Conservation (phyloP, 30 jellyfish, hydroid and myxozoan species). For the Sanderia malayensis region DNA sequence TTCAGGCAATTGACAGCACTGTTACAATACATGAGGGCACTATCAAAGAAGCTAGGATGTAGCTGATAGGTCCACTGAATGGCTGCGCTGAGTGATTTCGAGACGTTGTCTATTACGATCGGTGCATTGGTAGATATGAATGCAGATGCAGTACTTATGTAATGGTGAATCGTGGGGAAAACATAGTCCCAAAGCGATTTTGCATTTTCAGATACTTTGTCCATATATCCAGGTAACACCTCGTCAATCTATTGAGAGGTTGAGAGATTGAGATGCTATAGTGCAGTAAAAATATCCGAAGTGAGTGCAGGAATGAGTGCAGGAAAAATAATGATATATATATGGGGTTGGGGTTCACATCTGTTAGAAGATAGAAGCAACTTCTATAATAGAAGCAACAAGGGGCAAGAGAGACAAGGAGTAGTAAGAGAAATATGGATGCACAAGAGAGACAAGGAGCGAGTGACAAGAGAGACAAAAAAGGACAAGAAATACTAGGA, state of each 20-base stretch:
- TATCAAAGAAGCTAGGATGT: conserved; percentile 64
- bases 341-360: background rate
- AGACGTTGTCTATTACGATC: conserved; percentile 37
- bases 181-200: conserved; percentile 3
- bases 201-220: conserved; percentile 24
- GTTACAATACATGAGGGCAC: conserved; percentile 13
- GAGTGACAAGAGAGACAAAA: no score
- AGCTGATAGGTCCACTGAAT: conserved; percentile 43
- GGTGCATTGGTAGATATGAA: conserved; percentile 46
- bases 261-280: no score
- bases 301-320: background rate
- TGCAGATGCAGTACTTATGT: conserved; percentile 10
- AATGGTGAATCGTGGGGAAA: conserved; percentile 18
- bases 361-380: background rate
- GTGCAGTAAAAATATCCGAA: no score
- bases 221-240: conserved; percentile 19
- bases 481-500: no score
- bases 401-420: background rate
- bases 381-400: background rate
- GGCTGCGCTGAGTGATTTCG: conserved; percentile 15
- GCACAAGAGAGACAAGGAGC: no score
- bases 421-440: no score
- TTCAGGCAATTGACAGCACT: conserved; percentile 38
- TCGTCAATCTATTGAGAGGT: conserved; percentile 25
- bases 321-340: background rate